Evolutionary conservation across 2,888 invertebrate species (phyloP).

Genomic region (Apeira syringaria): DNA sequence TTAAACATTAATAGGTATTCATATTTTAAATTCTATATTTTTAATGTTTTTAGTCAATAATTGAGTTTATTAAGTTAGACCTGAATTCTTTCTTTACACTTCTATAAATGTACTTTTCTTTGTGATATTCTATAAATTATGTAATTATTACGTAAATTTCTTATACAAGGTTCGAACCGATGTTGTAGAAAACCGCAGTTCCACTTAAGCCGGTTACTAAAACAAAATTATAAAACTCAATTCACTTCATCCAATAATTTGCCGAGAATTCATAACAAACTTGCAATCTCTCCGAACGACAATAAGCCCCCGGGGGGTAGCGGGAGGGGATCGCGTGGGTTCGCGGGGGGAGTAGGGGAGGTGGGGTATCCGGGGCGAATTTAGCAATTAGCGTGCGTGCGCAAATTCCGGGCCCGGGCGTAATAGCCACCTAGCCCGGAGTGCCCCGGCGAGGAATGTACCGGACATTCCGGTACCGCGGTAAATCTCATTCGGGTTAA

Average conservation of each 20-base stretch:
- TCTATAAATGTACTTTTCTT: too few species aligned
- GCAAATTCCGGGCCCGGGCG: slow-evolving; percentile 47
- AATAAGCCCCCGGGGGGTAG: slow-evolving; percentile 38
- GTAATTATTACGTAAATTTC: too few species aligned
- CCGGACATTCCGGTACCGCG: slow-evolving; percentile 21
- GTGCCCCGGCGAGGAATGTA: slow-evolving; percentile 19
- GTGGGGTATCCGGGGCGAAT: slow-evolving; percentile 46
- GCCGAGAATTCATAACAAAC: slow-evolving; percentile 32
- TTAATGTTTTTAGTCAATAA: too few species aligned
- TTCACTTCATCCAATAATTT: slow-evolving; percentile 26
- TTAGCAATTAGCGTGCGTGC: slow-evolving; percentile 72
- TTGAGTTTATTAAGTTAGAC: too few species aligned
- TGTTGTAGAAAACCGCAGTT: too few species aligned
- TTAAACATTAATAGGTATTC: too few species aligned
- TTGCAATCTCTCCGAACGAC: slow-evolving; percentile 35
- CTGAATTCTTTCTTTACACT: too few species aligned
- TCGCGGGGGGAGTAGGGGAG: slow-evolving; percentile 13
- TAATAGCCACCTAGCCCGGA: slow-evolving; percentile 55
- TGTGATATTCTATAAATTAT: too few species aligned
- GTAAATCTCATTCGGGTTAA: slow-evolving; percentile 11
- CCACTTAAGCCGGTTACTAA: too few species aligned
- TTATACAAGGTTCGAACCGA: too few species aligned
- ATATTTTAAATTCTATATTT: too few species aligned
- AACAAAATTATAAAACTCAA: slow-evolving; percentile 20
- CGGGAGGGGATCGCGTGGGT: slow-evolving; percentile 9